Conservation (phyloP, 2,113 vertebrate genomes). For the Cynoglossus semilaevis region DNA sequence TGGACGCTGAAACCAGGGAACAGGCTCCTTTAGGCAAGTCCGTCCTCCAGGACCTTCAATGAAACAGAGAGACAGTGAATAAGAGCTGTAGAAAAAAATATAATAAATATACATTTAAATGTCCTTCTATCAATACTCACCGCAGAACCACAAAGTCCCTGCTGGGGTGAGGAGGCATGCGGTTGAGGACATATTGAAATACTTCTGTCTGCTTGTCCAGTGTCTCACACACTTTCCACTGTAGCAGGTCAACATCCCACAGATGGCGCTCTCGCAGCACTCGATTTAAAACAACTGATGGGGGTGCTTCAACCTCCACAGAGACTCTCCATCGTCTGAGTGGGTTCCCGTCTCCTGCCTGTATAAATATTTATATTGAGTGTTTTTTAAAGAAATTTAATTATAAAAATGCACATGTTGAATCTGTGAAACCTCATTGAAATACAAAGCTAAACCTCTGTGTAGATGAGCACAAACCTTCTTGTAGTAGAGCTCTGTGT, state of each 20-base stretch:
- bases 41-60: conserved; percentile 88
- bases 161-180: conserved; percentile 93
- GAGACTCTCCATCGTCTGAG: conserved; percentile 90
- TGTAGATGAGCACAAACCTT: conserved; percentile 77
- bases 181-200: conserved; percentile 90
- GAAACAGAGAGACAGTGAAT: conserved; percentile 15
- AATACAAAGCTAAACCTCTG: neutral
- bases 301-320: conserved; percentile 92
- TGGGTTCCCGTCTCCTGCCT: conserved; percentile 94
- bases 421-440: too few species aligned
- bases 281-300: conserved; percentile 90
- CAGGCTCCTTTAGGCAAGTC: conserved; percentile 92
- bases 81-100: neutral
- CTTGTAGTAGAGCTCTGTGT: conserved; percentile 90
- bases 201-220: conserved; percentile 93
- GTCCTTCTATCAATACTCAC: conserved; percentile 67
- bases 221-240: conserved; percentile 92
- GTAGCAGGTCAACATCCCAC: conserved; percentile 94
- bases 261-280: conserved; percentile 93
- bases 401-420: neutral
- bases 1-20: conserved; percentile 85
- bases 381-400: neutral
- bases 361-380: neutral
- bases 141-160: conserved; percentile 92
- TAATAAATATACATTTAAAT: neutral